Base-by-base conservation (phyloP, 2,888 invertebrate genomes). In the Parochlus steinenii region DNA sequence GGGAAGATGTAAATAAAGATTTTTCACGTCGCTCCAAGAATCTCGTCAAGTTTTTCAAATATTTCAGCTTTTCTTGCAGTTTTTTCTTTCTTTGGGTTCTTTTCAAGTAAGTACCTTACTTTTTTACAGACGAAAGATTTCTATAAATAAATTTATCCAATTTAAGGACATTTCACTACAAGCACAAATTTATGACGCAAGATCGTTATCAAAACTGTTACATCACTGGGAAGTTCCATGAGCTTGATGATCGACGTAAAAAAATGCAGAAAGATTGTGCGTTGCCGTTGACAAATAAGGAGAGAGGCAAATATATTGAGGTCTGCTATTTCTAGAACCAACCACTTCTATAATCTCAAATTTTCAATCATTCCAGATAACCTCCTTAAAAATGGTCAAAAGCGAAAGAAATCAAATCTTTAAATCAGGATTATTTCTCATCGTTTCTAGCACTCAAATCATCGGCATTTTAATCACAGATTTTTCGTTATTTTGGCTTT, bases 401-500 rank as follows among this genome's bases (percentile, higher is more conserved):
- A 35, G 33, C 5, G 61, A 62, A 41, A 44, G 45, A 6, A 26
- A 44, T 4, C 31, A 45, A 20, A 31, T 56, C 19, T 46, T 48
- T 0, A 46, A 48, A 14, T 49, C 52, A 3, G 39, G 44, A 6
- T 53, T 73, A 55, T 69, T 79, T 42, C 63, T 85, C 51, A 46
- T 65, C 0, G 60, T 76, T 11, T 69, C 77, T 1, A 68, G 72
- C 0, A 57, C 81, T 39, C 83, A 87, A 50, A 60, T 86, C 10
- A 55, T 68, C 17, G 70, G 76, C 29, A 77, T 82, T 47, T 73
- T 89, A 50, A 55, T 71, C 14, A 68, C 74, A 3, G 89, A 90
- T 55, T 83, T 79, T 51, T 69, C 74, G 15, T 56, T 89, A 1
- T 85, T 69, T 51, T 82, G 82, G 77, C 62, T 86, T n/a, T 54